Base-by-base conservation (phyloP, 2,113 vertebrate genomes). In the Crotalus horridus region DNA sequence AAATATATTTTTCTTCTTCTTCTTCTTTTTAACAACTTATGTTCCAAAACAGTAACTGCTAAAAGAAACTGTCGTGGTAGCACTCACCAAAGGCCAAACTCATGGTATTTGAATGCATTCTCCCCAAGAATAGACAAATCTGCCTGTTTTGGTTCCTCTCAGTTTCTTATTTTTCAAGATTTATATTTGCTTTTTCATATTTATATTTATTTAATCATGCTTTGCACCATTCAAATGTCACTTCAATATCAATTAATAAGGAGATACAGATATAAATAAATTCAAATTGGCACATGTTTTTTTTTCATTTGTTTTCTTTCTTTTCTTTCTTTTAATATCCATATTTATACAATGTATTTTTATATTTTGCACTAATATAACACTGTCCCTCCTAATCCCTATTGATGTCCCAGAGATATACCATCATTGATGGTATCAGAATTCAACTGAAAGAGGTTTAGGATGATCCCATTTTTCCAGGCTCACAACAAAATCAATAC, bases 21-120 rank as follows among this genome's bases (percentile, higher is more conserved):
- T 43, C 2, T 17, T n/a, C 53, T 26, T 17, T n/a, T 74, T 74
- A 55, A 91, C n/a, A 89, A 93, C 87, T 85, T 2, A 51, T 2
- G 15, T 53, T 87, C 26, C 4, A 94, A 46, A 91, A 85, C 43
- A 1, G 3, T 33, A 93, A 59, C 6, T 54, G 0, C 51, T 85
- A 87, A 92, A 85, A 59, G 61, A 92, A 94, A 21, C 15, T 89
- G 95, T 89, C 26, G 11, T 94, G 39, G 5, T 26, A 89, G 10
- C 4, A 3, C 61, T 89, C 89, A 15, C 93, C 89, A 93, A 24
- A 93, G 48, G 9, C 87, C 74, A 81, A 74, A 81, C 64, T 89
- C 87, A 92, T 46, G 15, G 6, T 24, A 21, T 33, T 23, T 48
- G 91, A 33, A 39, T 81, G n/a, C 15, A 39, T 81, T 21, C 6